These are phyloP conservation scores for Amphipoea oculea DNA, from an alignment of 2,888 invertebrate species.

Conservation along the genomic window DNA sequence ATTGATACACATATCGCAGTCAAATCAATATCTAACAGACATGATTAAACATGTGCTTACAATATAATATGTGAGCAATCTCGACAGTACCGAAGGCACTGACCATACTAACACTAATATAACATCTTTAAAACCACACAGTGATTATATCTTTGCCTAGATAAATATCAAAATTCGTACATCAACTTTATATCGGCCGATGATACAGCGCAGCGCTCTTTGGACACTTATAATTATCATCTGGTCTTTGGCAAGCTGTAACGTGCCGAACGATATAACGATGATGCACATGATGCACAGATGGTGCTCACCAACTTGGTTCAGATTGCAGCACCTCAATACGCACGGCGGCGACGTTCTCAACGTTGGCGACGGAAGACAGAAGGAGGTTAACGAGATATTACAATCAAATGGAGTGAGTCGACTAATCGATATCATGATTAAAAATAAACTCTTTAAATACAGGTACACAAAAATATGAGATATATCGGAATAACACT, in stretches of 20 bases:
- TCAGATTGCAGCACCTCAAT: constrained; percentile 56
- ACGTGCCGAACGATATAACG: constrained; percentile 35
- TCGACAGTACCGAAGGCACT: constrained; percentile 60
- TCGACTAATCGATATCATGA: constrained; percentile 34
- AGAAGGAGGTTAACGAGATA: constrained; percentile 33
- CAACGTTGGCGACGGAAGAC: constrained; percentile 68
- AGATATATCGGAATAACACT: constrained; percentile 43
- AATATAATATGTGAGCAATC: constrained; percentile 81
- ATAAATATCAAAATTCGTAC: constrained; percentile 56
- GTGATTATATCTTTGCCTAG: constrained; percentile 55
- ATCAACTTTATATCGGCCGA: constrained; percentile 40
- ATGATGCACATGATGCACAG: constrained; percentile 39
- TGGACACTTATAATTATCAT: constrained; percentile 37
- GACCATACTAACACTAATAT: constrained; percentile 61
- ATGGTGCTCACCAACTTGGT: constrained; percentile 29
- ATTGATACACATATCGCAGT: constrained; percentile 65
- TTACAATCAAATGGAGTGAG: constrained; percentile 49
- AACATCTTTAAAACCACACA: constrained; percentile 64
- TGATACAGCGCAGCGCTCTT: constrained; percentile 42
- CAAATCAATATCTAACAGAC: constrained; percentile 60
- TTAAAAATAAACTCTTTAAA: constrained; percentile 56
- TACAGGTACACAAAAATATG: constrained; percentile 60
- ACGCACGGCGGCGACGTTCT: constrained; percentile 51
- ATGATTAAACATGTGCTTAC: constrained; percentile 76
- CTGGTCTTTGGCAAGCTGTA: constrained; percentile 48